A percentile compares a stretch with the other conserved stretches of the same genome.
Evolutionary conservation across 2,797 vertebrate species (phyloP).

Genomic region (Acanthiza pusilla): DNA sequence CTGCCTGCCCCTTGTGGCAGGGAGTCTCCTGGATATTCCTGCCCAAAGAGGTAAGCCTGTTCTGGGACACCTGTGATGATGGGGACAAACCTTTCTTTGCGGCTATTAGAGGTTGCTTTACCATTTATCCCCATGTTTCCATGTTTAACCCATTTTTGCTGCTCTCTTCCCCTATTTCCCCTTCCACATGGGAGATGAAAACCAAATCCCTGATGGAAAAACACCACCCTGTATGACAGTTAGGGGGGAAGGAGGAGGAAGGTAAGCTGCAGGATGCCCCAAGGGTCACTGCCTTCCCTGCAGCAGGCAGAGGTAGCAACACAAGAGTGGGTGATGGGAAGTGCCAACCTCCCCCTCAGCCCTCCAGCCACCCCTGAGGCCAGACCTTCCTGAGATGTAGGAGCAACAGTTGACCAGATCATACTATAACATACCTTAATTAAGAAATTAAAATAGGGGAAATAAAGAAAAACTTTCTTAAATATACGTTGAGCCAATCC

Average conservation of each 20-base stretch:
- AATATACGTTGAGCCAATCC: not conserved
- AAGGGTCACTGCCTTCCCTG: accelerated
- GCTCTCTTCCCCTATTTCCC: not conserved
- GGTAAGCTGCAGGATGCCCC: not conserved
- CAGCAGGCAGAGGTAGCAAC: not conserved
- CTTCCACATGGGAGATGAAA: not conserved
- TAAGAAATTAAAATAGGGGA: not conserved
- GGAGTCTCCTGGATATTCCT: not conserved
- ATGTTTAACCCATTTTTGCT: not conserved
- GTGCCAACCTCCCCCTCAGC: accelerated
- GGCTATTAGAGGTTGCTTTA: not conserved
- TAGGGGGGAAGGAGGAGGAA: not conserved
- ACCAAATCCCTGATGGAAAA: not conserved
- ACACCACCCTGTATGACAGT: accelerated
- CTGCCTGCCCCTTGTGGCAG: accelerated
- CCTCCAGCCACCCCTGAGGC: not conserved
- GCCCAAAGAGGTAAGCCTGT: not conserved
- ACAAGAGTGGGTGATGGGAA: not conserved
- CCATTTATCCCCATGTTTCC: not conserved
- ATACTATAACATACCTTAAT: not conserved
- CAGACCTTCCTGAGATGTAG: not conserved
- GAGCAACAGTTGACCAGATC: not conserved
- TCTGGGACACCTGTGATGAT: not conserved
- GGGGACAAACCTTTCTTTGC: accelerated
- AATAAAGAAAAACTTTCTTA: not conserved